Base-by-base conservation (phyloP, 2,888 invertebrate genomes). In the Eupithecia dodoneata region DNA sequence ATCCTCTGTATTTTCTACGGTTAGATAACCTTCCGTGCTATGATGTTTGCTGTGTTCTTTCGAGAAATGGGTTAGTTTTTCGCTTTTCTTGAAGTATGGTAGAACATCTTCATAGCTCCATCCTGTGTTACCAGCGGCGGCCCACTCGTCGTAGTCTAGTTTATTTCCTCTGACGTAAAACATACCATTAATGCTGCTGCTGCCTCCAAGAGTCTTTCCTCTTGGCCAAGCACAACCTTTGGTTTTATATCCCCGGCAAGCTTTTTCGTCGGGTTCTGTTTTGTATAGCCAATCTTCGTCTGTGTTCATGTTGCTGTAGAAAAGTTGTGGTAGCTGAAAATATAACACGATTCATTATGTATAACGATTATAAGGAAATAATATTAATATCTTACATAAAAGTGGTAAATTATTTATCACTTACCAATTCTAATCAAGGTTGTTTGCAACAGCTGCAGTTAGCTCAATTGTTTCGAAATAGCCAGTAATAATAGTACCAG, bases 191-290 rank as follows among this genome's bases (percentile, higher is more conserved):
- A 96, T 90, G n/a, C 94, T 92, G 52, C 96, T 96, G 5, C 93
- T 92, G 2, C 96, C 96, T 71, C 96, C 96, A 79, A 96, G 89
- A 74, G 95, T 92, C 84, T 96, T 97, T 0, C 97, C 97, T 59
- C 96, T 91, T 2, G 96, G 95, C 96, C 96, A 96, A 0, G 91
- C 88, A 72, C 92, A 92, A n/a, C 89, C 80, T 72, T 90, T 85
- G 45, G 79, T 83, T 82, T 85, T 90, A 72, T 94, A 94, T 67
- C 92, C 89, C 80, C 91, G 92, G 66, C 95, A 94, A 72, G 88
- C 88, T 41, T 90, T 88, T 41, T 92, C 87, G 81, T 93, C 89
- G 3, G 94, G 94, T 81, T 95, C 91, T 0, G 95, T 94, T 82
- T 91, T 92, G 84, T 96, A 96, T 47, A 89, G 90, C 96, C 96